Conservation (phyloP, 2,113 vertebrate species). For the Mesitornis unicolor region DNA sequence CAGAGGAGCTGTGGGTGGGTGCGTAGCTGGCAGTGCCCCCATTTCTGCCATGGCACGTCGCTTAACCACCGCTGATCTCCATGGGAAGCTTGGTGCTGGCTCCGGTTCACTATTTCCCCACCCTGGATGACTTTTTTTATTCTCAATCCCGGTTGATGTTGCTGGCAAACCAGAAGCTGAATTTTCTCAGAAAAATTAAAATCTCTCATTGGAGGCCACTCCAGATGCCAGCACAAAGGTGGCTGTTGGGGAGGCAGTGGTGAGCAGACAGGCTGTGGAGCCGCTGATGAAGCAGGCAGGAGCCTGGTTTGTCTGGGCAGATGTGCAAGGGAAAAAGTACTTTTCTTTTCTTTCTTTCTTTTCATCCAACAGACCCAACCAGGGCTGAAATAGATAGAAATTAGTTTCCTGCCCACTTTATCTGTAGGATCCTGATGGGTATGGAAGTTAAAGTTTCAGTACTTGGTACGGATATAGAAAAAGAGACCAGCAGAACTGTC, state of each 20-base stretch:
- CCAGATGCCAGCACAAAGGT: background rate
- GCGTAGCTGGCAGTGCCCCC: rapidly evolving
- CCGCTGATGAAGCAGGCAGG: background rate
- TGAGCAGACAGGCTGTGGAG: background rate
- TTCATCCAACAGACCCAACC: background rate
- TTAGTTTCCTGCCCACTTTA: background rate
- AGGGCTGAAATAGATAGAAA: background rate
- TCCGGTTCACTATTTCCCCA: rapidly evolving
- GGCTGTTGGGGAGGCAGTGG: background rate
- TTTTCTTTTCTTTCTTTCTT: background rate
- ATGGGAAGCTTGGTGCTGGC: background rate
- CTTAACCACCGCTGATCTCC: rapidly evolving
- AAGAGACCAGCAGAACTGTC: background rate
- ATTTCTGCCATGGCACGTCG: rapidly evolving
- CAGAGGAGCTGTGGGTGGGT: rapidly evolving
- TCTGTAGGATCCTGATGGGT: background rate
- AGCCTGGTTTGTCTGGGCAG: background rate
- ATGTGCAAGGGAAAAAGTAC: background rate
- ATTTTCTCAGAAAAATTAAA: background rate
- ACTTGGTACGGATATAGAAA: background rate
- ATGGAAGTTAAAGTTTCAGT: background rate
- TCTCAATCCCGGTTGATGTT: background rate
- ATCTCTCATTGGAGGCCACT: background rate
- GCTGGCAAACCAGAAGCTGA: background rate
- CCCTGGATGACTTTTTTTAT: rapidly evolving